A percentile compares a stretch with the other conserved stretches of the same genome.
These are phyloP conservation scores for Halcyon leucocephala DNA, from an alignment of 2,797 vertebrate genomes.

Conservation along the genomic window DNA sequence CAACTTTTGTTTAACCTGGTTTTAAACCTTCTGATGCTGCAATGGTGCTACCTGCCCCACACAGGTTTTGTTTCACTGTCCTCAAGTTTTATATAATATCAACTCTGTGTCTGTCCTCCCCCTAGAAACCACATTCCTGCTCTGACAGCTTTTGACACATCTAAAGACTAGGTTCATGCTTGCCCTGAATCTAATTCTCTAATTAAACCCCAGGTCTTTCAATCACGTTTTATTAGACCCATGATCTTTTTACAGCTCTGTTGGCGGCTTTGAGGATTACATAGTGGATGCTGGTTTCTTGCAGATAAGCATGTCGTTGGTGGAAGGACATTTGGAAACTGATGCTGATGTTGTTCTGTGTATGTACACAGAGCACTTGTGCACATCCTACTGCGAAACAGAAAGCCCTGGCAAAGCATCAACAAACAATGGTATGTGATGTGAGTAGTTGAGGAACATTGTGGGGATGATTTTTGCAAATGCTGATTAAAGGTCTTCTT, in stretches of 20 bases:
- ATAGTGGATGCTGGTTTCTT: neutral
- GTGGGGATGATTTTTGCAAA: neutral
- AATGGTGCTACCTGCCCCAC: neutral
- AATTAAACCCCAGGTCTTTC: neutral
- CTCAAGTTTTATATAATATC: neutral
- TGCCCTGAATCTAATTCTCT: neutral
- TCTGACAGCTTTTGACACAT: neutral
- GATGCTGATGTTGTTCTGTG: neutral
- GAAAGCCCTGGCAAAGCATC: neutral
- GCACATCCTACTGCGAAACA: neutral
- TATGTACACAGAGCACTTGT: neutral
- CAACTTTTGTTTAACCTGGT: neutral
- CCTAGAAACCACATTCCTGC: neutral
- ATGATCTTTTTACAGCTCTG: neutral
- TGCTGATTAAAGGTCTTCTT: neutral
- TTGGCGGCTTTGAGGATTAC: neutral
- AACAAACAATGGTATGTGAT: neutral
- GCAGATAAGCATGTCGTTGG: neutral
- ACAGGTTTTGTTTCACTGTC: neutral
- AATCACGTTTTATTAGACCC: neutral
- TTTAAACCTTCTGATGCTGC: neutral
- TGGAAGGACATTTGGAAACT: slow-evolving; percentile 7
- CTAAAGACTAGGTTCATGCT: neutral
- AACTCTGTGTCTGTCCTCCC: neutral
- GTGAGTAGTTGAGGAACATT: neutral